Evolutionary conservation across 2,113 vertebrate genomes (phyloP).

Genomic region (Clarias batrachus): DNA sequence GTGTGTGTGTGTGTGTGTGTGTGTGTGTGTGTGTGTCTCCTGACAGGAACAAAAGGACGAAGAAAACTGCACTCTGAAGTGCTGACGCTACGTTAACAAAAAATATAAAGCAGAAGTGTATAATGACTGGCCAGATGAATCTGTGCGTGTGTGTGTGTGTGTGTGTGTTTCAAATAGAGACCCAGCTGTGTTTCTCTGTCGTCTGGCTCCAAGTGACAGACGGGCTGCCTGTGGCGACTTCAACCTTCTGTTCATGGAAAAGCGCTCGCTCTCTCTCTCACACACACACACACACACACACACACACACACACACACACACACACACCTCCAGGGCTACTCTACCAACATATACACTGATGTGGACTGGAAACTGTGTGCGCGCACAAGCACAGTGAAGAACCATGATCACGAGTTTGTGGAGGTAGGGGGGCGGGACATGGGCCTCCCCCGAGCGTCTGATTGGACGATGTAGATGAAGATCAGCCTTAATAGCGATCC

Average conservation of each 20-base stretch:
- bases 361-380: not conserved
- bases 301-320: not conserved
- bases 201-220: not conserved
- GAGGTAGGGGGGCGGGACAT: not conserved
- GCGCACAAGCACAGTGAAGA: no score
- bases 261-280: no score
- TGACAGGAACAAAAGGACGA: not conserved
- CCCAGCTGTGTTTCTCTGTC: conserved; percentile 15
- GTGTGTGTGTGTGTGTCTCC: not conserved
- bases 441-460: not conserved
- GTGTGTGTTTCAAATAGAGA: not conserved
- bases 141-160: not conserved
- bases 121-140: not conserved
- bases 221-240: not conserved
- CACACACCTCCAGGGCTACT: not conserved
- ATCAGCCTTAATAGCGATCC: not conserved
- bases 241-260: not conserved
- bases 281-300: not conserved
- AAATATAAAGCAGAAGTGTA: not conserved
- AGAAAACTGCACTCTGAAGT: not conserved
- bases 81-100: not conserved
- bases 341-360: not conserved
- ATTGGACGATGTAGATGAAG: not conserved
- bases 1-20: not conserved
- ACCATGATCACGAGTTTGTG: not conserved